Conservation (phyloP, 2,797 vertebrate genomes). For the Rhinichthys osculus region DNA sequence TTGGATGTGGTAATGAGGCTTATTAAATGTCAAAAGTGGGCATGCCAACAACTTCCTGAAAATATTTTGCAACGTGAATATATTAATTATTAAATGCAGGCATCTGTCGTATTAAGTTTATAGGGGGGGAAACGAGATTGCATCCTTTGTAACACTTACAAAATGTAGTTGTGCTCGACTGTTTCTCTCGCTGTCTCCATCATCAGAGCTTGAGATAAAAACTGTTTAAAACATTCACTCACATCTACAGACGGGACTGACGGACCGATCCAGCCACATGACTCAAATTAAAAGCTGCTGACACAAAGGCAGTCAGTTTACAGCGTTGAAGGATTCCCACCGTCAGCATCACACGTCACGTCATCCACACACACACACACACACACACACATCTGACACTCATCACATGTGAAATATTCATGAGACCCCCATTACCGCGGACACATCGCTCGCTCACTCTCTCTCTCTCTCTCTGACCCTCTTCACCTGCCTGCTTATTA, state of each 20-base stretch:
- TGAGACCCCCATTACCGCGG: constrained; percentile 49
- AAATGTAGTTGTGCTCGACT: neutral
- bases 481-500: constrained; percentile 78
- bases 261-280: neutral
- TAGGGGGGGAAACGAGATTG: too few relatives aligned
- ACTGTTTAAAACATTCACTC: neutral
- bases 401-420: constrained; percentile 56
- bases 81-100: neutral
- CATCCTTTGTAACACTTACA: neutral
- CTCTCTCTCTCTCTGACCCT: constrained; percentile 31
- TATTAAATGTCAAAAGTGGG: neutral
- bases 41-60: neutral
- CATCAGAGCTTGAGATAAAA: neutral
- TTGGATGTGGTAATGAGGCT: neutral
- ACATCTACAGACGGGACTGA: neutral
- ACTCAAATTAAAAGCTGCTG: neutral
- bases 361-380: neutral
- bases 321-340: constrained; percentile 23
- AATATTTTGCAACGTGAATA: neutral
- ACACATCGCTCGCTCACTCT: constrained; percentile 24
- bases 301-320: neutral
- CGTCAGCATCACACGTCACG: constrained; percentile 31
- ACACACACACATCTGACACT: constrained; percentile 2
- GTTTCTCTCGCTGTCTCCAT: neutral
- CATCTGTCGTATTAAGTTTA: neutral